A percentile compares a stretch with the other conserved stretches of the same genome.
These are phyloP conservation scores for Rotaria magnacalcarata DNA, from an alignment of 2,888 invertebrate species.

Conservation along the genomic window DNA sequence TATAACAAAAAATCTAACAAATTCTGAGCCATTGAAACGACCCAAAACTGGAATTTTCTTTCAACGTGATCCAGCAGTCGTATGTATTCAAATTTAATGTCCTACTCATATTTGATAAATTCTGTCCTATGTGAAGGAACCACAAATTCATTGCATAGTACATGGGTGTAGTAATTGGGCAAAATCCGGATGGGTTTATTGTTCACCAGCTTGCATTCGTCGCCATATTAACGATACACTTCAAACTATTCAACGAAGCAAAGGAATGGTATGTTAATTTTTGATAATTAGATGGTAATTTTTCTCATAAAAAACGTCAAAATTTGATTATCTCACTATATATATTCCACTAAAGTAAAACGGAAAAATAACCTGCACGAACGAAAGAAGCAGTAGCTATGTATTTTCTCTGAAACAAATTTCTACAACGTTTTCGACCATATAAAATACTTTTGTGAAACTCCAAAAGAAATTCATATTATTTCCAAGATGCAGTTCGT, in stretches of 20 bases:
- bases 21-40: background rate
- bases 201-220: slow-evolving; percentile 13
- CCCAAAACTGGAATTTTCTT: background rate
- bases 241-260: background rate
- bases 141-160: slow-evolving; percentile 7
- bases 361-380: too few species aligned
- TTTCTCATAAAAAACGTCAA: background rate
- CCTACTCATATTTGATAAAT: background rate
- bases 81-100: background rate
- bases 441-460: too few species aligned
- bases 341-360: too few species aligned
- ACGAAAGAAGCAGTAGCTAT: too few species aligned
- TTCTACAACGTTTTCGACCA: too few species aligned
- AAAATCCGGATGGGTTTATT: slow-evolving; percentile 26
- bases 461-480: too few species aligned
- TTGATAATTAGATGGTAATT: background rate
- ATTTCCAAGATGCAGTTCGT: too few species aligned
- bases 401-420: too few species aligned
- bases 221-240: slow-evolving; percentile 29
- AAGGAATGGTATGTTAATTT: slow-evolving; percentile 24
- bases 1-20: background rate
- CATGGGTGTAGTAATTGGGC: slow-evolving; percentile 28
- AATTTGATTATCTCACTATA: too few species aligned
- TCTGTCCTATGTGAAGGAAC: background rate
- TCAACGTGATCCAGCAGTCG: background rate